Evolutionary conservation across 2,888 invertebrate genomes (phyloP).

Genomic region (Tanypteryx hageni): DNA sequence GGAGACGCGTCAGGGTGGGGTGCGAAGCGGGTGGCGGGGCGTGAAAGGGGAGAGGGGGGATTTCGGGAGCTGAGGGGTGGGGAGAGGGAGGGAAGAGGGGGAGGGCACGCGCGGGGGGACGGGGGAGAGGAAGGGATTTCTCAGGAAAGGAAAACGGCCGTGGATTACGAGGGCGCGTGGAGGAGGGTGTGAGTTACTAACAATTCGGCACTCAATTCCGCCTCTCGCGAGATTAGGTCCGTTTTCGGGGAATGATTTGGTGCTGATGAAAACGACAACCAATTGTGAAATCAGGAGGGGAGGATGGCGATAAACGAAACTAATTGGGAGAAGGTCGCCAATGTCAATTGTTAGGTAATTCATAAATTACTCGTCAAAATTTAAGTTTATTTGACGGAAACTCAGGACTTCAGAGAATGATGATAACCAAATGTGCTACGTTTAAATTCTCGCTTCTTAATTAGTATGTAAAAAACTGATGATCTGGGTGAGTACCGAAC

Average conservation of each 20-base stretch:
- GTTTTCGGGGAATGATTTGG: slow-evolving; percentile 7
- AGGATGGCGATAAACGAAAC: not conserved
- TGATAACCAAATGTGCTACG: too few species aligned
- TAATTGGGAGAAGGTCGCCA: not conserved
- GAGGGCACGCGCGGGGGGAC: too few species aligned
- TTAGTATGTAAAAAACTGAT: too few species aligned
- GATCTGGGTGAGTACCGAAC: too few species aligned
- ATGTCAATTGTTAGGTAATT: not conserved
- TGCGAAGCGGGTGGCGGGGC: not conserved
- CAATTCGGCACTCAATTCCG: not conserved
- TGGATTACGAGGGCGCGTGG: too few species aligned
- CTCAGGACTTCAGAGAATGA: too few species aligned
- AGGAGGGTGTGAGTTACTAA: not conserved
- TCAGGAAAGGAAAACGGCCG: too few species aligned
- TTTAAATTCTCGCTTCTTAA: too few species aligned
- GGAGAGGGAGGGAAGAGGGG: not conserved
- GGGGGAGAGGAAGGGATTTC: too few species aligned
- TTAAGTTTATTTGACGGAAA: not conserved
- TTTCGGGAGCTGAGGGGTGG: not conserved
- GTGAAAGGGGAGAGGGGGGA: not conserved
- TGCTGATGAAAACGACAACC: slow-evolving; percentile 15
- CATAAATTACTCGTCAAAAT: not conserved
- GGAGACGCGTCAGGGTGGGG: not conserved
- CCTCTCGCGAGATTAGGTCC: not conserved
- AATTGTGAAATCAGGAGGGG: not conserved